Evolutionary conservation across 2,113 vertebrate genomes (phyloP).

Genomic region (Paradoxurus hermaphroditus): DNA sequence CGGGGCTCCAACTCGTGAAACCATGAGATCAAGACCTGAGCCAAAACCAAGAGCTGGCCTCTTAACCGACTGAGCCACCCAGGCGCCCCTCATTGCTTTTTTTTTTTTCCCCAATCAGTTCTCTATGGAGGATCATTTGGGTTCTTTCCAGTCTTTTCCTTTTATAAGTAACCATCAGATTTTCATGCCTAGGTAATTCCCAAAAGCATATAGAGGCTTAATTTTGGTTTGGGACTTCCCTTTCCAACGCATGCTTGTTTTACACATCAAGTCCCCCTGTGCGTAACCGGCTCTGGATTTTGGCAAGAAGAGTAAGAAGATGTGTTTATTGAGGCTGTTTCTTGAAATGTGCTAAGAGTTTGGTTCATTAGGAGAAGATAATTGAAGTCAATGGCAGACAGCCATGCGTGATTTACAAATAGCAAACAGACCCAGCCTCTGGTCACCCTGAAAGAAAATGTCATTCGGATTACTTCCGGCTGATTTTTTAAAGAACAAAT

Average conservation of each 20-base stretch:
- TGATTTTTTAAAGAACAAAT: slow-evolving; percentile 17
- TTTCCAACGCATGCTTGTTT: background rate
- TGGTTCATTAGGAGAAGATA: background rate
- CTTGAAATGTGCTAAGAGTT: background rate
- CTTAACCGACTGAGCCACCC: no score
- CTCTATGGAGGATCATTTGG: background rate
- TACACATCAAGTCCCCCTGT: background rate
- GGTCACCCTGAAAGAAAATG: background rate
- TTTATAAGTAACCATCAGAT: background rate
- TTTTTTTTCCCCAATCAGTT: background rate
- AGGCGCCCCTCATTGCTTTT: no score
- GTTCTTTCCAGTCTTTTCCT: background rate
- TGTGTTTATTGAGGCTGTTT: background rate
- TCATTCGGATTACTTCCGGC: background rate
- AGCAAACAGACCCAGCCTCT: background rate
- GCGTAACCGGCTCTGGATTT: background rate
- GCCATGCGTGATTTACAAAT: background rate
- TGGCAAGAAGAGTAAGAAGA: background rate
- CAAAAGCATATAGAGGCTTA: background rate
- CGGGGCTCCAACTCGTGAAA: no score
- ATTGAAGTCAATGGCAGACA: background rate
- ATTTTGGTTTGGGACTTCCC: background rate
- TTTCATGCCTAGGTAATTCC: background rate
- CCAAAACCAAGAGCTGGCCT: no score
- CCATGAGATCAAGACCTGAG: no score